phyloP scores from a whole-genome alignment of 2,113 vertebrate genomes.

The Otolemur garnettii region DNA sequence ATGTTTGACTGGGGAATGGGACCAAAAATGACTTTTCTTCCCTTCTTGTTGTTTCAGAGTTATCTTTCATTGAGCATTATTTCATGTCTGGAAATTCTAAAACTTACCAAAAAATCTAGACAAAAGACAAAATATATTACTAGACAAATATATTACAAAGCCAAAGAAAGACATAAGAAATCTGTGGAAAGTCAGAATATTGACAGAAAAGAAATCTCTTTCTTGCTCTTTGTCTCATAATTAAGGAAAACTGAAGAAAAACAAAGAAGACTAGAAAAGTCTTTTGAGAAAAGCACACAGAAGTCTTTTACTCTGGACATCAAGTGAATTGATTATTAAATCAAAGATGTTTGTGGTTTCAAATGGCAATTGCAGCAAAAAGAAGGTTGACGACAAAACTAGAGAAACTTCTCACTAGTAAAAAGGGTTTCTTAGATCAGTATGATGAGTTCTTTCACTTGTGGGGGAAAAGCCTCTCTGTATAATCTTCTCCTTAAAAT shows the following conservation, averaged over 20 bases:
- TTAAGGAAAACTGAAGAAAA: not conserved
- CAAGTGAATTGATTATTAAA: slow-evolving; percentile 35
- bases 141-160: not conserved
- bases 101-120: not conserved
- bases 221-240: slow-evolving; percentile 12
- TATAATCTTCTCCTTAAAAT: slow-evolving; percentile 28
- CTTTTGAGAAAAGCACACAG: slow-evolving; percentile 36
- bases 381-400: not conserved
- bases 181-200: slow-evolving; percentile 1
- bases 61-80: slow-evolving; percentile 31
- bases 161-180: not conserved
- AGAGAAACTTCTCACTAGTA: not conserved
- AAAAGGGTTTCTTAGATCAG: not conserved
- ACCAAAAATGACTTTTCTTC: not conserved
- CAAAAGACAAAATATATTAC: no score
- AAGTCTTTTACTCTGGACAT: not conserved
- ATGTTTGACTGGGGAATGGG: not conserved
- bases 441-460: not conserved
- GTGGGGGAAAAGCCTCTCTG: not conserved
- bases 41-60: not conserved
- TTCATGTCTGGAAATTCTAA: slow-evolving; percentile 46
- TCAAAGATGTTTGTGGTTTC: not conserved
- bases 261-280: not conserved
- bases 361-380: not conserved
- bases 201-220: slow-evolving; percentile 38